These are phyloP conservation scores for Delichon dasypus DNA, from an alignment of 2,797 vertebrate species.

Conservation along the genomic window DNA sequence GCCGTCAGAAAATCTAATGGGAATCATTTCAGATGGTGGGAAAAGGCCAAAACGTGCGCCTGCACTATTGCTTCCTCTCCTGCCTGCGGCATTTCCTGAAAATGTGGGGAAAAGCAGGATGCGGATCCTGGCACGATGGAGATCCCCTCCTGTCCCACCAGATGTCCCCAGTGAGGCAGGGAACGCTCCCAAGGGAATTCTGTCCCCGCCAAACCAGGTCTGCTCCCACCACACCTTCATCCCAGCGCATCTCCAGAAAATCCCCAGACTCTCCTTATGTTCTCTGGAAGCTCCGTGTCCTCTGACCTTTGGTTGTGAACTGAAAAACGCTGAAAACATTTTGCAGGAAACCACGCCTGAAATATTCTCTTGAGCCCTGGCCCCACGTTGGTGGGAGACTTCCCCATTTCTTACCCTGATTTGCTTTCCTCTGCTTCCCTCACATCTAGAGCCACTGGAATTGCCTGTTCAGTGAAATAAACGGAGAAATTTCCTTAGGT, in stretches of 20 bases:
- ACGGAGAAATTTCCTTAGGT: not conserved
- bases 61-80: not conserved
- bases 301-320: not conserved
- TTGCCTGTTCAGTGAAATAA: not conserved
- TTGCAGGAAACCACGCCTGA: not conserved
- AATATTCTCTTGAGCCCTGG: not conserved
- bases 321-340: not conserved
- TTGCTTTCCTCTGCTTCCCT: not conserved
- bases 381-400: not conserved
- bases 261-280: not conserved
- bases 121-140: no score
- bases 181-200: not conserved
- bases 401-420: not conserved
- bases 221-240: not conserved
- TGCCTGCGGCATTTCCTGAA: not conserved
- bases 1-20: not conserved
- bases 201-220: not conserved
- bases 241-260: not conserved
- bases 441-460: not conserved
- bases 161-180: not conserved
- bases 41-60: not conserved
- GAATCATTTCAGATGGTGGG: not conserved
- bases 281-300: not conserved
- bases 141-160: not conserved
- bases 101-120: fast-evolving